A percentile compares a stretch with the other conserved stretches of the same genome.
phyloP scores from a whole-genome alignment of 2,797 vertebrate species.

The Danio aesculapii region DNA sequence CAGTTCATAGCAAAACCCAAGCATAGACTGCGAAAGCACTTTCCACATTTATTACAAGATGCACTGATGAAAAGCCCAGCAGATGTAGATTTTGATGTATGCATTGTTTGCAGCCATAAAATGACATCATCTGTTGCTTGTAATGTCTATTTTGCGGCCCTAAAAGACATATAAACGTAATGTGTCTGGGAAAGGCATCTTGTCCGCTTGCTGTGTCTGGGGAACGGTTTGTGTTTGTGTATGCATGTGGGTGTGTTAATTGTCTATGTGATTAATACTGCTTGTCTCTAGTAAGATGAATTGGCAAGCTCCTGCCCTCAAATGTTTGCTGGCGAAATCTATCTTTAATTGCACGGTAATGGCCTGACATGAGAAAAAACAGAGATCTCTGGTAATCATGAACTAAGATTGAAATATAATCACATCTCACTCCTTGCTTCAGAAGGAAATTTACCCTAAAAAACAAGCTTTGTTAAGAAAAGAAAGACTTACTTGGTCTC shows the following conservation, averaged over 20 bases:
- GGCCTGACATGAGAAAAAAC: conserved; percentile 65
- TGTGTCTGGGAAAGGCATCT: conserved; percentile 53
- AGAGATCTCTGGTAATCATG: conserved; percentile 57
- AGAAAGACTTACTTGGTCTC: conserved; percentile 35
- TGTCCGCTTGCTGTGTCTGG: conserved; percentile 19
- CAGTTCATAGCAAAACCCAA: conserved; percentile 2
- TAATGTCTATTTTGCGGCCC: conserved; percentile 8
- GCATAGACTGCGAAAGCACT: conserved; percentile 4
- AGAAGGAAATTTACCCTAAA: conserved; percentile 38
- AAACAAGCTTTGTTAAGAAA: conserved; percentile 39
- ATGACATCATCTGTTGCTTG: not conserved
- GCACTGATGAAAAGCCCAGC: conserved; percentile 34
- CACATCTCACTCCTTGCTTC: conserved; percentile 47
- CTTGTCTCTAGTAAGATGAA: conserved; percentile 72
- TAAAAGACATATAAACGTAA: conserved; percentile 49
- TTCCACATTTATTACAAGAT: conserved; percentile 24
- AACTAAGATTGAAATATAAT: conserved; percentile 50
- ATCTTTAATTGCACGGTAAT: conserved; percentile 74
- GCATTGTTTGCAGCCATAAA: not conserved
- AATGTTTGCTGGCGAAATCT: conserved; percentile 65
- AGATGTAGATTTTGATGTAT: not conserved
- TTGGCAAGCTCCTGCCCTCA: conserved; percentile 65
- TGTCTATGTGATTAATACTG: conserved; percentile 70
- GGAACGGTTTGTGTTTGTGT: conserved; percentile 42
- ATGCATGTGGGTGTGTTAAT: conserved; percentile 58